Conservation (phyloP, 2,113 vertebrate genomes). For the Xyrauchen texanus region DNA sequence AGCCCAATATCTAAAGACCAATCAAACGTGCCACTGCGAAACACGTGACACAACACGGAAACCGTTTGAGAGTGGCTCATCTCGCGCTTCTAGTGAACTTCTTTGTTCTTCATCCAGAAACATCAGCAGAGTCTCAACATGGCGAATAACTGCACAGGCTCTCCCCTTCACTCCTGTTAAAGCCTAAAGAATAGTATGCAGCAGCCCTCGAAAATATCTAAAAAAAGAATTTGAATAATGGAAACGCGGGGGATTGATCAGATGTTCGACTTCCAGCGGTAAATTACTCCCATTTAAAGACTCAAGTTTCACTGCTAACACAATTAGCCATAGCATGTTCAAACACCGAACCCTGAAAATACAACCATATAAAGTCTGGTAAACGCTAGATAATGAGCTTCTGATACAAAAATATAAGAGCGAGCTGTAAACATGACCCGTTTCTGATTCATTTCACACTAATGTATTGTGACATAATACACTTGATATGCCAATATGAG, state of each 20-base stretch:
- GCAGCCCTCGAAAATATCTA: slow-evolving; percentile 28
- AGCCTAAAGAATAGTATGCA: slow-evolving; percentile 49
- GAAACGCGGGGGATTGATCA: slow-evolving; percentile 76
- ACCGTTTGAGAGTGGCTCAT: not conserved
- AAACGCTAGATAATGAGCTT: not conserved
- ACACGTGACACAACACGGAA: slow-evolving; percentile 13
- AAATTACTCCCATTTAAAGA: slow-evolving; percentile 56
- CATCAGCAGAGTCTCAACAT: slow-evolving; percentile 48
- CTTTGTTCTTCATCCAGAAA: slow-evolving; percentile 29
- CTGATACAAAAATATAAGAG: not conserved
- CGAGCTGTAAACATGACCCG: too few relatives aligned
- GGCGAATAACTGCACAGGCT: slow-evolving; percentile 52
- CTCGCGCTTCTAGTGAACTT: not conserved
- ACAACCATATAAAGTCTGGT: not conserved
- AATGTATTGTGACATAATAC: not conserved
- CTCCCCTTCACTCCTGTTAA: not conserved
- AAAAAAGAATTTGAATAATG: slow-evolving; percentile 62
- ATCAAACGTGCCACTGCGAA: not conserved
- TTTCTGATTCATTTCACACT: too few relatives aligned
- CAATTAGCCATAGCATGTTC: slow-evolving; percentile 15
- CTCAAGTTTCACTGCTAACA: slow-evolving; percentile 24
- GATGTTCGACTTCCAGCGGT: slow-evolving; percentile 82
- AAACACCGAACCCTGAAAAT: not conserved
- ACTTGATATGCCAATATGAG: not conserved
- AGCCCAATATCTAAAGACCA: not conserved